These are phyloP conservation scores for Lutraria lutraria DNA, from an alignment of 2,888 invertebrate genomes.

Conservation along the genomic window DNA sequence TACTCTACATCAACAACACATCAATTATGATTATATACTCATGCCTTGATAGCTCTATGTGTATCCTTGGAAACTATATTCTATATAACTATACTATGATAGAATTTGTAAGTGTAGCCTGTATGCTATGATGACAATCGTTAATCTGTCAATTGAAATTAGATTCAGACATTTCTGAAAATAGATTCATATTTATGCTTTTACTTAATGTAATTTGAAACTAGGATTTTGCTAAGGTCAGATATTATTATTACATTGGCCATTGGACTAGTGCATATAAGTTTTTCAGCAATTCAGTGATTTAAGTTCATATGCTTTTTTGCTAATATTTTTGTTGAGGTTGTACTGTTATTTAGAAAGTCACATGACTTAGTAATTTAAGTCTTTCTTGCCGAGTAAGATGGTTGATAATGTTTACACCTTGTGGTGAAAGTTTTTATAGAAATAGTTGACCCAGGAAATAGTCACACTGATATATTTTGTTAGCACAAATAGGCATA, in stretches of 20 bases:
- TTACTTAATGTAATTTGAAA: too few relatives aligned
- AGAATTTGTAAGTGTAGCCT: not conserved
- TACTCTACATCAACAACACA: not conserved
- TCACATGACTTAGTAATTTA: not conserved
- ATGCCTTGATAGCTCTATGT: not conserved
- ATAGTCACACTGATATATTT: not conserved
- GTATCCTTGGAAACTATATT: not conserved
- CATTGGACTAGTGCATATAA: too few relatives aligned
- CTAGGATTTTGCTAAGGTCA: too few relatives aligned
- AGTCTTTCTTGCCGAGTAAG: not conserved
- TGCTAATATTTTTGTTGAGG: too few relatives aligned
- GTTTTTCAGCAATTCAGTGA: too few relatives aligned
- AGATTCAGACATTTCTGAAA: not conserved
- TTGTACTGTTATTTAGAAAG: not conserved
- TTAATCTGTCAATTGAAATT: not conserved
- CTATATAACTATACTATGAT: not conserved
- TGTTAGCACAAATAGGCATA: not conserved
- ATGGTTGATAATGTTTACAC: not conserved
- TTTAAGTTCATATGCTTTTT: too few relatives aligned
- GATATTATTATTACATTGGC: too few relatives aligned
- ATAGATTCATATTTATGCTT: too few relatives aligned
- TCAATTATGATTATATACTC: not conserved
- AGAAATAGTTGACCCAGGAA: not conserved
- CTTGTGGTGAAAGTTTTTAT: not conserved
- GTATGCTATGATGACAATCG: not conserved